phyloP scores from a whole-genome alignment of 2,797 vertebrate species.

The Pseudochirops cupreus region DNA sequence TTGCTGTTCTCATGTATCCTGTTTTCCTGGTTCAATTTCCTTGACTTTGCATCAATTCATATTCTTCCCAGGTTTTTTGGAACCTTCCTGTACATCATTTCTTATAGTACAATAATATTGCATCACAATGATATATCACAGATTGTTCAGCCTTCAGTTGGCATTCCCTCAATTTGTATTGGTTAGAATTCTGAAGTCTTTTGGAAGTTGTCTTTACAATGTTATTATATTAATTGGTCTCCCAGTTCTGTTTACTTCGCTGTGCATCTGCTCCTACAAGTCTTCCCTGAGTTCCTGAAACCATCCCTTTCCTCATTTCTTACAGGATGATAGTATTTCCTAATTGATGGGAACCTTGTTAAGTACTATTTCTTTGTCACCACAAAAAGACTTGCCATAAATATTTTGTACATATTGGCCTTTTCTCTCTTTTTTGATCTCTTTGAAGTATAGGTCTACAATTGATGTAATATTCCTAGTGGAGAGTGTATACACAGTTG shows the following conservation, averaged over 20 bases:
- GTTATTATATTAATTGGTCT: too few relatives aligned
- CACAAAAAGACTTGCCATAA: too few relatives aligned
- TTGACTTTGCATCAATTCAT: too few relatives aligned
- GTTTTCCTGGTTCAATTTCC: too few relatives aligned
- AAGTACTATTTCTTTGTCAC: too few relatives aligned
- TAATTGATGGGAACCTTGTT: too few relatives aligned
- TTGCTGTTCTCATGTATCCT: too few relatives aligned
- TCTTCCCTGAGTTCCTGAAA: not conserved
- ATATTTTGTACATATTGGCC: not conserved
- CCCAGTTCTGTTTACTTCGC: too few relatives aligned
- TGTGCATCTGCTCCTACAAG: not conserved
- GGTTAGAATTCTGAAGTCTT: not conserved
- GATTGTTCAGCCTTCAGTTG: not conserved
- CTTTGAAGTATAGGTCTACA: not conserved
- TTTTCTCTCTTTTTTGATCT: not conserved
- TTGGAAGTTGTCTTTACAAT: too few relatives aligned
- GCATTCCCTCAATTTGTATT: not conserved
- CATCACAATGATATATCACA: not conserved
- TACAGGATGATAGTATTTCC: not conserved
- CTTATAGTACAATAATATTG: too few relatives aligned
- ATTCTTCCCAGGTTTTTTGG: too few relatives aligned
- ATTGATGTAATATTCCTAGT: not conserved
- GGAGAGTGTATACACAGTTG: not conserved
- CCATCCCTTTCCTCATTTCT: not conserved
- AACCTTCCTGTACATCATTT: too few relatives aligned